These are phyloP conservation scores for Alca torda DNA, from an alignment of 2,797 vertebrate species.

Conservation along the genomic window DNA sequence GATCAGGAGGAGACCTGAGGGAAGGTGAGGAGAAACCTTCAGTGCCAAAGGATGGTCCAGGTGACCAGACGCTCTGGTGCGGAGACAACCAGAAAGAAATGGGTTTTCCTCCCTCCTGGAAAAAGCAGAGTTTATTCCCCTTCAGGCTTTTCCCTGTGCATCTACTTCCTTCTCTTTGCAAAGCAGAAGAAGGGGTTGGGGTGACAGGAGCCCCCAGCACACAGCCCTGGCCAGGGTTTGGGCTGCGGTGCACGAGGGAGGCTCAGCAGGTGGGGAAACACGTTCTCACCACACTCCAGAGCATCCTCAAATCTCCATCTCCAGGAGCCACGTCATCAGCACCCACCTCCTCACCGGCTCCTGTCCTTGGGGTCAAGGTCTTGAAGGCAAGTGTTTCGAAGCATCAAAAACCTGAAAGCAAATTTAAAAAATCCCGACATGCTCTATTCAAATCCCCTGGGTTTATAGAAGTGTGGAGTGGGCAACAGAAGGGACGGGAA, in stretches of 20 bases:
- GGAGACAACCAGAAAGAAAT: background rate
- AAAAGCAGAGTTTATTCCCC: background rate
- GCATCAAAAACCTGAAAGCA: background rate
- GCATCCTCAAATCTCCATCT: background rate
- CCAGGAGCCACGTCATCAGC: too few relatives aligned
- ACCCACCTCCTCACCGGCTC: background rate
- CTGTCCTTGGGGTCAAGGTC: background rate
- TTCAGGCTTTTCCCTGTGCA: background rate
- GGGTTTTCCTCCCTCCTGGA: background rate
- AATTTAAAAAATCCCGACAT: background rate
- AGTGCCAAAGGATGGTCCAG: accelerated
- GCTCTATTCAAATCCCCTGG: background rate
- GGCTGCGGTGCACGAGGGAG: accelerated
- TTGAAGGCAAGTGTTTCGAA: background rate
- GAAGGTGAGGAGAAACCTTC: background rate
- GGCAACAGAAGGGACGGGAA: background rate
- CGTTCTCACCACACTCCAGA: accelerated
- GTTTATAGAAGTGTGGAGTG: background rate
- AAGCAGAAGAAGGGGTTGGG: background rate
- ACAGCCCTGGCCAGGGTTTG: background rate
- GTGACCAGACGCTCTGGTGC: background rate
- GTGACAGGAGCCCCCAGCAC: background rate
- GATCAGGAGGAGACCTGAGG: background rate
- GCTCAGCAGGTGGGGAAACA: background rate
- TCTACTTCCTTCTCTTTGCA: background rate